Conservation (phyloP, 2,113 vertebrate genomes). For the Camelus dromedarius region DNA sequence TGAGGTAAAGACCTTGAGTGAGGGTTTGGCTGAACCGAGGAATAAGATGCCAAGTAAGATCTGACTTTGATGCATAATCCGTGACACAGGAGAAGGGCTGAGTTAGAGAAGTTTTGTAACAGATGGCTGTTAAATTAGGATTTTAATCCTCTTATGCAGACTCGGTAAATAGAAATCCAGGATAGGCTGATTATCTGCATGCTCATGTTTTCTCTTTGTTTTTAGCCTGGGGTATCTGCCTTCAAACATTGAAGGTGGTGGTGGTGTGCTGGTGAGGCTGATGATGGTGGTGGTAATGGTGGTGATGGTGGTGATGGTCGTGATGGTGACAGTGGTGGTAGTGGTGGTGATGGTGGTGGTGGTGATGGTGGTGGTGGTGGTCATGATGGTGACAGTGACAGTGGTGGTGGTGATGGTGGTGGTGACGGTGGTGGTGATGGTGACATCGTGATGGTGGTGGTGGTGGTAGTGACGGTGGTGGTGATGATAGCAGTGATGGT, state of each 20-base stretch:
- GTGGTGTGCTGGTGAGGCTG: accelerated
- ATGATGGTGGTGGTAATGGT: accelerated
- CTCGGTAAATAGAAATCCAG: slow-evolving; percentile 37
- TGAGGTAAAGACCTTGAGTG: slow-evolving; percentile 76
- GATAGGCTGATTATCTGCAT: not conserved
- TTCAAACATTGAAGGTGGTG: not conserved
- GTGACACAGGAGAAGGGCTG: slow-evolving; percentile 71
- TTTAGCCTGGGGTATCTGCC: not conserved
- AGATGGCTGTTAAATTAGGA: slow-evolving; percentile 66
- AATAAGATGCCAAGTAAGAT: slow-evolving; percentile 49
- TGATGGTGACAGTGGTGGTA: not conserved
- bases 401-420: not conserved
- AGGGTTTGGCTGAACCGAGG: slow-evolving; percentile 76
- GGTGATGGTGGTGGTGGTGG: too few relatives aligned
- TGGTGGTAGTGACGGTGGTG: too few relatives aligned
- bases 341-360: not conserved
- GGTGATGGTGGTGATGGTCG: accelerated
- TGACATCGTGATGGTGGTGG: not conserved
- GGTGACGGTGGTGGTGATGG: not conserved
- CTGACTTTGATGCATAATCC: slow-evolving; percentile 75
- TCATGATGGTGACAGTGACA: too few relatives aligned
- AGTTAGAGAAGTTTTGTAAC: slow-evolving; percentile 74
- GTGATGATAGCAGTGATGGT: not conserved
- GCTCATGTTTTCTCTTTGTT: not conserved
- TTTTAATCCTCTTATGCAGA: slow-evolving; percentile 71